These are phyloP conservation scores for Sceloporus undulatus DNA, from an alignment of 2,113 vertebrate species.

Conservation along the genomic window DNA sequence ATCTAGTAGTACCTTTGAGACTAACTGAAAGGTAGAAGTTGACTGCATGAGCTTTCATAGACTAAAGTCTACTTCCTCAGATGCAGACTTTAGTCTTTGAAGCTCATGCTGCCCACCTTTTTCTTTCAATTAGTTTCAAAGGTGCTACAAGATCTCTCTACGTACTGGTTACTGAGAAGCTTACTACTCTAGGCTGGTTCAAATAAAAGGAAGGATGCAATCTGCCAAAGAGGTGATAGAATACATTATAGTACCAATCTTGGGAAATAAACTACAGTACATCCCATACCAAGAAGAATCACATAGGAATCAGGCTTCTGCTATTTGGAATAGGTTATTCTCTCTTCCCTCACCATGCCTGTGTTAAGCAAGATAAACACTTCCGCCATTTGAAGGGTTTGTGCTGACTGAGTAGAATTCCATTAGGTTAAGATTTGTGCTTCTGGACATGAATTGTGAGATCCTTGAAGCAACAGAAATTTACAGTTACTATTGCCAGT, in stretches of 20 bases:
- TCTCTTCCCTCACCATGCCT: too few species aligned
- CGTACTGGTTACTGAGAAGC: not conserved
- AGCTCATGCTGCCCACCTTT: too few species aligned
- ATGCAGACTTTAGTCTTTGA: too few species aligned
- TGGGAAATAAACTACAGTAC: not conserved
- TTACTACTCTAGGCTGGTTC: not conserved
- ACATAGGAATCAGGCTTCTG: too few species aligned
- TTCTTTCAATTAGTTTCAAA: too few species aligned
- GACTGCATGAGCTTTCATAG: too few species aligned
- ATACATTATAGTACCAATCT: too few species aligned
- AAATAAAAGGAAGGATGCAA: not conserved
- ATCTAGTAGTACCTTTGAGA: too few species aligned
- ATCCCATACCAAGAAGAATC: not conserved
- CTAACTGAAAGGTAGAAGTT: too few species aligned
- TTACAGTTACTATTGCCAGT: not conserved
- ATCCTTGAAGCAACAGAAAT: not conserved
- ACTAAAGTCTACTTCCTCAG: too few species aligned
- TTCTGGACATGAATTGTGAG: not conserved
- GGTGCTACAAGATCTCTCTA: too few species aligned
- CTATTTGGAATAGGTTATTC: too few species aligned
- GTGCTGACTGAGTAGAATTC: not conserved
- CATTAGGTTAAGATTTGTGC: not conserved
- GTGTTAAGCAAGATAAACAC: not conserved
- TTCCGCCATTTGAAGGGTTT: not conserved
- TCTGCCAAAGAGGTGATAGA: not conserved